Conservation (phyloP, 92 coral and sea anemone genomes). For the Epizoanthus fatuus region DNA sequence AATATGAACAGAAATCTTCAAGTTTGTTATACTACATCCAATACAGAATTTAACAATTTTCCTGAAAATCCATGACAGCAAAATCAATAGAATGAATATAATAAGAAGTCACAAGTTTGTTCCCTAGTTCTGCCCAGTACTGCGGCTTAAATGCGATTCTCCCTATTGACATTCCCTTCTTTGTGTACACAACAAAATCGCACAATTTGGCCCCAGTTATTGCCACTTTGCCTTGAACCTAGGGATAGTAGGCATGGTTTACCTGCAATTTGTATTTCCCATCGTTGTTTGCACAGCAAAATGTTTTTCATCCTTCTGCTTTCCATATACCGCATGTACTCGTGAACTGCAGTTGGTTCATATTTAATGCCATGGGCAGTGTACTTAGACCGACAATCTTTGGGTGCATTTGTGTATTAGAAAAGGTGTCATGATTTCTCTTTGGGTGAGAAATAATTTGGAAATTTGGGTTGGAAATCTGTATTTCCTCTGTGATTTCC, state of each 20-base stretch:
- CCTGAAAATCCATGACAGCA: too few species aligned
- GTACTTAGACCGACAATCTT: background rate
- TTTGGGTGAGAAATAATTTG: background rate
- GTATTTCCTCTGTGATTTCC: background rate
- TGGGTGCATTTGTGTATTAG: constrained; percentile 12
- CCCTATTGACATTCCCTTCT: constrained; percentile 8
- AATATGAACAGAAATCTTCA: too few species aligned
- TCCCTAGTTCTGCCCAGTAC: constrained; percentile 39
- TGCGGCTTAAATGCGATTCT: constrained; percentile 30
- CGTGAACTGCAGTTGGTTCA: background rate
- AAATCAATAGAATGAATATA: too few species aligned
- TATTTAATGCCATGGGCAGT: constrained; percentile 11
- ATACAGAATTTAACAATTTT: too few species aligned
- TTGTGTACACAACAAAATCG: constrained; percentile 53
- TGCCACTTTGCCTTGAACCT: constrained; percentile 51
- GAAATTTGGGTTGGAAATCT: too few species aligned
- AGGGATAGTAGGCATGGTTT: constrained; percentile 42
- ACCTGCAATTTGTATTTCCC: constrained; percentile 19
- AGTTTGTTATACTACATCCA: too few species aligned
- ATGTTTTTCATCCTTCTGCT: constrained; percentile 34
- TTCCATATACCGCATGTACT: constrained; percentile 11
- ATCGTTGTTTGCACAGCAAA: background rate
- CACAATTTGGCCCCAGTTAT: constrained; percentile 58
- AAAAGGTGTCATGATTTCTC: background rate
- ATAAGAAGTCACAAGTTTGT: background rate